A percentile compares a stretch with the other conserved stretches of the same genome.
phyloP scores from a whole-genome alignment of 2,888 invertebrate species.

The Dryobota labecula region DNA sequence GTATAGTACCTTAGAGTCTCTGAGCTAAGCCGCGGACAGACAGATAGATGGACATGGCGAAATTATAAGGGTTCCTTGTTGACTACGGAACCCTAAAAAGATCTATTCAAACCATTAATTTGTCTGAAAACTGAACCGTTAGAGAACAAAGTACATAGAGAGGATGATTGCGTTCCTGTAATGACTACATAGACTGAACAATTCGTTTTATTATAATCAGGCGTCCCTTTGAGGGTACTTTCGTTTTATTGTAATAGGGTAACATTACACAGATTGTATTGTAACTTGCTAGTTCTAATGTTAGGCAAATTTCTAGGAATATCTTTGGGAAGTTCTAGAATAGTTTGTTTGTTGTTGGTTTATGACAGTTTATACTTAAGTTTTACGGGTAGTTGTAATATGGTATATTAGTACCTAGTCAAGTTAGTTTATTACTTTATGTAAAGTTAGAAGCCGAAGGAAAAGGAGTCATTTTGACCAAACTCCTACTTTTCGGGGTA shows the following conservation, averaged over 20 bases:
- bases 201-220: conserved; percentile 67
- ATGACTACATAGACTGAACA: conserved; percentile 54
- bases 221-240: conserved; percentile 53
- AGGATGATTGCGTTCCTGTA: conserved; percentile 58
- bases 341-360: background rate
- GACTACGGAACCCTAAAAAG: too few species aligned
- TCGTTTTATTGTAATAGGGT: conserved; percentile 54
- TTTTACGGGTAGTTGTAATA: conserved; percentile 10
- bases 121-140: conserved; percentile 34
- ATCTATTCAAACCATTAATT: conserved; percentile 34
- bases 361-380: background rate
- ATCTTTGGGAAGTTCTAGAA: conserved; percentile 26
- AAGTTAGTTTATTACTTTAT: conserved; percentile 15
- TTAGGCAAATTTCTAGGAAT: conserved; percentile 23
- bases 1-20: too few species aligned
- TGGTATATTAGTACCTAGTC: background rate
- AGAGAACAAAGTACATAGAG: conserved; percentile 28
- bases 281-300: conserved; percentile 38
- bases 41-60: too few species aligned
- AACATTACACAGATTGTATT: conserved; percentile 63
- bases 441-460: background rate
- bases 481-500: too few species aligned
- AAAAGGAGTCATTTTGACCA: too few species aligned
- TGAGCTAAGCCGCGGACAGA: too few species aligned
- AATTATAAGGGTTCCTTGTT: too few species aligned